These are phyloP conservation scores for Poeciliopsis turrubarensis DNA, from an alignment of 2,113 vertebrate genomes.

Conservation along the genomic window DNA sequence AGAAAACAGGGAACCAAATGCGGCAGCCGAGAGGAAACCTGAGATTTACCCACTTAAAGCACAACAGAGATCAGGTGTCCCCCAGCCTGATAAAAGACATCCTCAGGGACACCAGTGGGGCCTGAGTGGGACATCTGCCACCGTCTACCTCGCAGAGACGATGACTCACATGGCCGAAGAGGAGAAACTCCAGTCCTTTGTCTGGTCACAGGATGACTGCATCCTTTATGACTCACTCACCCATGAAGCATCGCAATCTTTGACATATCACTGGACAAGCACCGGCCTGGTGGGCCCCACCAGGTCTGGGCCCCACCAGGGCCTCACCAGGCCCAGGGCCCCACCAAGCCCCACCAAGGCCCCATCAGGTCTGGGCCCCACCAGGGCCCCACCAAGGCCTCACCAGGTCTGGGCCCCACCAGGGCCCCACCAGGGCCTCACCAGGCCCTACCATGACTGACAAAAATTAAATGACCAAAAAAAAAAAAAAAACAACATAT, in stretches of 20 bases:
- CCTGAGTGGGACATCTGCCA: slow-evolving; percentile 44
- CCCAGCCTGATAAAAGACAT: slow-evolving; percentile 53
- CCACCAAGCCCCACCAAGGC: no score
- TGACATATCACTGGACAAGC: not conserved
- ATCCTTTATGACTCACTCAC: slow-evolving; percentile 36
- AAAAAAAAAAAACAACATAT: not conserved
- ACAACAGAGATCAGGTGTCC: slow-evolving; percentile 59
- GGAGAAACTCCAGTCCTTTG: not conserved
- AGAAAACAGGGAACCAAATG: slow-evolving; percentile 58
- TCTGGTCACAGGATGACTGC: fast-evolving
- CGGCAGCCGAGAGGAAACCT: slow-evolving; percentile 48
- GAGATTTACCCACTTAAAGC: slow-evolving; percentile 63
- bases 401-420: no score
- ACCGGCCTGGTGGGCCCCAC: not conserved
- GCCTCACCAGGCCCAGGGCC: no score
- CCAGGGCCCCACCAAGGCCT: no score
- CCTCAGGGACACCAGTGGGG: slow-evolving; percentile 46
- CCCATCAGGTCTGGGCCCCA: no score
- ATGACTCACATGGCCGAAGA: slow-evolving; percentile 10
- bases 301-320: no score
- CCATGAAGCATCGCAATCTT: not conserved
- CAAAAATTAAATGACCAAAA: not conserved
- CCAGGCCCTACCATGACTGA: not conserved
- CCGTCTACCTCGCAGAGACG: slow-evolving; percentile 17
- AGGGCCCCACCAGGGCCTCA: no score